Conservation (phyloP, 2,888 invertebrate species). For the Sarcophaga rosellei region DNA sequence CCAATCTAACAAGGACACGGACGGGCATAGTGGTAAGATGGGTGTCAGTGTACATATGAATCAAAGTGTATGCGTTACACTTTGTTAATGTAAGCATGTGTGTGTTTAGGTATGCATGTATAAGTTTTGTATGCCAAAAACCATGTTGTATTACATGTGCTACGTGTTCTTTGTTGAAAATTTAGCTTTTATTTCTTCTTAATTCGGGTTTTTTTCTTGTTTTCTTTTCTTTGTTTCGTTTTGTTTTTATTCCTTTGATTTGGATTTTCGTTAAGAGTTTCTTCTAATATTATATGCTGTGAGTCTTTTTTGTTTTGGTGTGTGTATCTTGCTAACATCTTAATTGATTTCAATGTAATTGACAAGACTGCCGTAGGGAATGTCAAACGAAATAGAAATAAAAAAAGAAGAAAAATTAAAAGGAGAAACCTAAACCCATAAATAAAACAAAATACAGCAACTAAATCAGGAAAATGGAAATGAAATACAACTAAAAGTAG, state of each 20-base stretch:
- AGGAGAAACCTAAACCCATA: neutral
- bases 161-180: conserved; percentile 65
- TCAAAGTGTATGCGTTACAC: neutral
- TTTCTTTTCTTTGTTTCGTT: conserved; percentile 48
- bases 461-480: conserved; percentile 26
- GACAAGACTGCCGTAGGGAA: conserved; percentile 66
- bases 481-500: neutral
- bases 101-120: neutral
- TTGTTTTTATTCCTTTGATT: conserved; percentile 15
- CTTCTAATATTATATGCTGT: neutral
- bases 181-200: conserved; percentile 25
- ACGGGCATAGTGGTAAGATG: neutral
- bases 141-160: conserved; percentile 52
- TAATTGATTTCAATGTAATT: conserved; percentile 70
- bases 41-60: neutral
- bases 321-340: conserved; percentile 50
- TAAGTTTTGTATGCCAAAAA: conserved; percentile 29
- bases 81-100: neutral
- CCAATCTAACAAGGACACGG: neutral
- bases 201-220: conserved; percentile 65
- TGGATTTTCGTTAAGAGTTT: neutral
- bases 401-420: conserved; percentile 19
- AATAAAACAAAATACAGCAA: conserved; percentile 22
- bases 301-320: conserved; percentile 30
- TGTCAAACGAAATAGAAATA: conserved; percentile 51